phyloP scores from a whole-genome alignment of 2,113 vertebrate genomes.

The Ardeotis arabs region DNA sequence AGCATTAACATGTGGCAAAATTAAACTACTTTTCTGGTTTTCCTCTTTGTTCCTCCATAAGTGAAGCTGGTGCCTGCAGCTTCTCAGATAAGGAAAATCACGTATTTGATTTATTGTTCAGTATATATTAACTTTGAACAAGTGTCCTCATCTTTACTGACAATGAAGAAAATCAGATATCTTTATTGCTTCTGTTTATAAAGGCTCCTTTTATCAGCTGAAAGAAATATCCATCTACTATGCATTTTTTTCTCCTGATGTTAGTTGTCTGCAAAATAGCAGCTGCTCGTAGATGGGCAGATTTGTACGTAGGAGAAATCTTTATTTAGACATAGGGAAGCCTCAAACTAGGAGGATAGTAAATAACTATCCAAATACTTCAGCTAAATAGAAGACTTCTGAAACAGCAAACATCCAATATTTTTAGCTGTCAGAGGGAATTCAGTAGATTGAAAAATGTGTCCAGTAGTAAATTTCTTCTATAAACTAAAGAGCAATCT shows the following conservation, averaged over 20 bases:
- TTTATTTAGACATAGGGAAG: not conserved
- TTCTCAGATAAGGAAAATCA: not conserved
- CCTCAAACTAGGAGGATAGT: not conserved
- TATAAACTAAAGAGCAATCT: not conserved
- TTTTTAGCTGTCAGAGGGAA: not conserved
- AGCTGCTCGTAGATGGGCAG: not conserved
- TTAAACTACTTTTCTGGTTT: not conserved
- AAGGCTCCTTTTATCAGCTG: not conserved
- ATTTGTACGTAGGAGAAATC: not conserved
- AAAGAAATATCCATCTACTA: not conserved
- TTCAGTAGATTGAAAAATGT: conserved; percentile 31
- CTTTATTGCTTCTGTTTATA: not conserved
- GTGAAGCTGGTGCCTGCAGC: not conserved
- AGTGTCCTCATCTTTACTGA: not conserved
- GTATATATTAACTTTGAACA: not conserved
- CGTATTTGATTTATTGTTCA: not conserved
- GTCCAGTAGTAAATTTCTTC: not conserved
- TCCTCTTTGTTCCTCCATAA: not conserved
- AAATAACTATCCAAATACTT: not conserved
- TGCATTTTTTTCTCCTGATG: not conserved
- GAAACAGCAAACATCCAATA: not conserved
- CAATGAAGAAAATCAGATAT: not conserved
- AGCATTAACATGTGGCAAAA: not conserved
- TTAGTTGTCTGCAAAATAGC: not conserved
- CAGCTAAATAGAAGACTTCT: not conserved